Evolutionary conservation across 2,113 vertebrate species (phyloP), one percentile per base, ranked within the genome.

Genomic region (Marmota monax): DNA sequence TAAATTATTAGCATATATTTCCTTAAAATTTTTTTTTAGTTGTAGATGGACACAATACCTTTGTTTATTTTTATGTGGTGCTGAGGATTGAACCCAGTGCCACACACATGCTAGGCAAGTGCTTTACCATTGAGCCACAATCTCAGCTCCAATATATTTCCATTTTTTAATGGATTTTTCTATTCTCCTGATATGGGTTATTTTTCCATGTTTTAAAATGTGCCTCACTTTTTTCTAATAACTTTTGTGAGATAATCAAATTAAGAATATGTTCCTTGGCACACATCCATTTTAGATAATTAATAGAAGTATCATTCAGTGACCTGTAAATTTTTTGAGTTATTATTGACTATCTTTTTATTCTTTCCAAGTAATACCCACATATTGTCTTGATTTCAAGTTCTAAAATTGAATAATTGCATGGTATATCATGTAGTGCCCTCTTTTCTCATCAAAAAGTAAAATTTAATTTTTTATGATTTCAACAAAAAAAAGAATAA

Each of bases 391-490:
- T 94, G 76, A 58, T 91, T 96, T 91, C 65, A 90, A 65, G 76
- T 83, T 93, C 88, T 94, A 89, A 89, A 94, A 93, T 86, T 91
- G 56, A 95, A 79, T 87, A 93, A 90, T 42, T 70, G 9, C 4
- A 53, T 92, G 37, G 34, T 37, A 37, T 67, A 65, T 90, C n/a
- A 45, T 45, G 34, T 8, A 82, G 10, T 92, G 93, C 56, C 34
- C n/a, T 80, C 42, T 34, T 95, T 93, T 78, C 74, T 85, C 56
- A 92, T 82, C 14, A 65, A 70, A 45, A 96, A 88, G 27, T 95
- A n/a, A 92, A 93, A 73, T 85, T 65, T 94, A 76, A 67, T 86
- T 85, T 96, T 95, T 42, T 42, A 84, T 84, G 58, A 32, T 88
- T 94, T 96, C 87, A 83, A 56, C 48, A 58, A 34, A 29, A 88